phyloP scores from a whole-genome alignment of 1,140 invertebrate genomes.

The Diorhabda sublineata region DNA sequence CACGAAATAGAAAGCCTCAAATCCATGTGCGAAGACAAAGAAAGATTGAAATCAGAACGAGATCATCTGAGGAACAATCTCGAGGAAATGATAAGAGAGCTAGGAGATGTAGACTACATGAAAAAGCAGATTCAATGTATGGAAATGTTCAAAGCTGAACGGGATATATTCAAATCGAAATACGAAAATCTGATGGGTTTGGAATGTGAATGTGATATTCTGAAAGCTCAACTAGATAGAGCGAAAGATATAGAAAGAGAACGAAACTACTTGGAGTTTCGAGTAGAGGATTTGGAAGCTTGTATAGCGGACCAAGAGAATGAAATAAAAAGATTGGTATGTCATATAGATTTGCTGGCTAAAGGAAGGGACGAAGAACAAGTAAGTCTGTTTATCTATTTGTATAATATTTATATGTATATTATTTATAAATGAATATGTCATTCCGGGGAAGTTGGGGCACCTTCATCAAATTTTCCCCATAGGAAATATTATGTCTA shows the following conservation, averaged over 20 bases:
- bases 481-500: no score
- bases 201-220: slow-evolving; percentile 34
- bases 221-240: slow-evolving; percentile 34
- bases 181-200: slow-evolving; percentile 35
- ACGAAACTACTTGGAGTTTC: slow-evolving; percentile 32
- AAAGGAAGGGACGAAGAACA: slow-evolving; percentile 38
- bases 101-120: slow-evolving; percentile 38
- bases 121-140: slow-evolving; percentile 34
- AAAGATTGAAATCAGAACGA: slow-evolving; percentile 34
- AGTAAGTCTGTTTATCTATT: slow-evolving; percentile 25
- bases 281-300: slow-evolving; percentile 37
- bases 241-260: slow-evolving; percentile 33
- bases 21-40: slow-evolving; percentile 35
- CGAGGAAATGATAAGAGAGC: slow-evolving; percentile 36
- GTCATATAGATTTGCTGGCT: slow-evolving; percentile 40
- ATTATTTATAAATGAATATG: no score
- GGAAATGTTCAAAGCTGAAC: slow-evolving; percentile 38
- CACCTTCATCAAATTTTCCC: no score
- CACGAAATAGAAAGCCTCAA: slow-evolving; percentile 32
- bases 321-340: slow-evolving; percentile 42
- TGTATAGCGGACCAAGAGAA: slow-evolving; percentile 44
- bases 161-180: slow-evolving; percentile 39
- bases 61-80: slow-evolving; percentile 33
- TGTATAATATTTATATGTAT: no score
- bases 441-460: no score